These are phyloP conservation scores for Mungos mungo DNA, from an alignment of 2,113 vertebrate species.

Conservation along the genomic window DNA sequence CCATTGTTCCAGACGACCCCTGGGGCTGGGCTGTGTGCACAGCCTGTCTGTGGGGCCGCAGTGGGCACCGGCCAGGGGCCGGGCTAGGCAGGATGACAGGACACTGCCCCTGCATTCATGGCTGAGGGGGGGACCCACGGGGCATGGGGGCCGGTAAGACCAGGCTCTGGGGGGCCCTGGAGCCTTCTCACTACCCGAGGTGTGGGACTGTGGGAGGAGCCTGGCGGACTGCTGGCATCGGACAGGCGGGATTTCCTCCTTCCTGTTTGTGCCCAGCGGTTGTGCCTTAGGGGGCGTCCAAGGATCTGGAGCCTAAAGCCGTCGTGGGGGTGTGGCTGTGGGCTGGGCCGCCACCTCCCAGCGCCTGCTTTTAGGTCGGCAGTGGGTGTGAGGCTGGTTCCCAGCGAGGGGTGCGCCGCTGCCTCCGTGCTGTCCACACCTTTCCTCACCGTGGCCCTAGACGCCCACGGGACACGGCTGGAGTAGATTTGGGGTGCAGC, in stretches of 20 bases:
- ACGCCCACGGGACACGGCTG: rapidly evolving
- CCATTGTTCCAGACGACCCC: rapidly evolving
- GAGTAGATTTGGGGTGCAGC: background rate
- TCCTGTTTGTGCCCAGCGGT: background rate
- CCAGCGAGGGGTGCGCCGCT: background rate
- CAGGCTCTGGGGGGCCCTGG: rapidly evolving
- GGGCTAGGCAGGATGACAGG: background rate
- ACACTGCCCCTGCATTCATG: background rate
- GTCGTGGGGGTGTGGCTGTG: rapidly evolving
- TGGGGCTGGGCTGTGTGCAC: background rate
- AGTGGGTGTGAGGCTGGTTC: rapidly evolving
- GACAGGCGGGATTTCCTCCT: background rate
- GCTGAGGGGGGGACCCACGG: rapidly evolving
- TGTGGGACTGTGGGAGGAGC: background rate
- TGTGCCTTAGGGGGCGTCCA: background rate
- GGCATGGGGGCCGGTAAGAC: background rate
- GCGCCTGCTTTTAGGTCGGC: rapidly evolving
- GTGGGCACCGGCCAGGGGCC: background rate
- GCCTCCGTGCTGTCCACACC: background rate
- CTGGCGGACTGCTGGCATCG: background rate
- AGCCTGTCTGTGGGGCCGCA: background rate
- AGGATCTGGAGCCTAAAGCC: background rate
- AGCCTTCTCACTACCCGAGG: background rate
- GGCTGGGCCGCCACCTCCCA: background rate
- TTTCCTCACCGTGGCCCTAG: background rate